Percentiles rank a stretch among this genome's conserved stretches.
Evolutionary conservation across 2,113 vertebrate species (phyloP).

Genomic region (Sigmodon hispidus): DNA sequence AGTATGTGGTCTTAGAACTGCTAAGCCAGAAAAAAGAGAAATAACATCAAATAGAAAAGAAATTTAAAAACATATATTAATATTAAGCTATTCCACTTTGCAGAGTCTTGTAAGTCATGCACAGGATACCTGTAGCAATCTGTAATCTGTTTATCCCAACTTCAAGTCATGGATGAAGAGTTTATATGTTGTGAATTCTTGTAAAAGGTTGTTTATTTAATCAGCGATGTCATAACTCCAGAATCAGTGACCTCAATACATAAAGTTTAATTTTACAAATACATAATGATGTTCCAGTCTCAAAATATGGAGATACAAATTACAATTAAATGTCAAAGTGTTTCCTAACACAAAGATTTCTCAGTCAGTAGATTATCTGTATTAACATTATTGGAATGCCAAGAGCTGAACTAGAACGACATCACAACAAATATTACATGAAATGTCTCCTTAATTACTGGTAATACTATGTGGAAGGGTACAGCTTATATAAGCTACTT

Average conservation of each 20-base stretch:
- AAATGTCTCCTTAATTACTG: neutral
- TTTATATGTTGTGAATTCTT: neutral
- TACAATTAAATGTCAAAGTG: neutral
- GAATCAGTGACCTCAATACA: slow-evolving; percentile 31
- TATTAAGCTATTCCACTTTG: neutral
- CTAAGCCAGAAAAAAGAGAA: slow-evolving; percentile 60
- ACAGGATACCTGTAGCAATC: neutral
- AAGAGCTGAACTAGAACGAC: neutral
- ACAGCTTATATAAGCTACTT: neutral
- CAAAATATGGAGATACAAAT: neutral
- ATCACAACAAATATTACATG: neutral
- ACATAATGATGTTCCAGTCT: slow-evolving; percentile 29
- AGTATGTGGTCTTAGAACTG: slow-evolving; percentile 56
- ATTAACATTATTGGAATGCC: neutral
- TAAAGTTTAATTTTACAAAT: neutral
- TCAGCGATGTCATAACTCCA: neutral
- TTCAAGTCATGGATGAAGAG: neutral
- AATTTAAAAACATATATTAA: slow-evolving; percentile 55
- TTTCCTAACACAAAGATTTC: neutral
- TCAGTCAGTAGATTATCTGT: slow-evolving; percentile 1
- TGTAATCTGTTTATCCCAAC: slow-evolving; percentile 1
- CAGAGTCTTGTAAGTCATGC: neutral
- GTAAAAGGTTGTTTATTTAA: neutral
- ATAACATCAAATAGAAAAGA: slow-evolving; percentile 51
- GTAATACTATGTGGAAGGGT: neutral